Conservation (phyloP, 2,113 vertebrate species). For the Dendrocopos noguchii region DNA sequence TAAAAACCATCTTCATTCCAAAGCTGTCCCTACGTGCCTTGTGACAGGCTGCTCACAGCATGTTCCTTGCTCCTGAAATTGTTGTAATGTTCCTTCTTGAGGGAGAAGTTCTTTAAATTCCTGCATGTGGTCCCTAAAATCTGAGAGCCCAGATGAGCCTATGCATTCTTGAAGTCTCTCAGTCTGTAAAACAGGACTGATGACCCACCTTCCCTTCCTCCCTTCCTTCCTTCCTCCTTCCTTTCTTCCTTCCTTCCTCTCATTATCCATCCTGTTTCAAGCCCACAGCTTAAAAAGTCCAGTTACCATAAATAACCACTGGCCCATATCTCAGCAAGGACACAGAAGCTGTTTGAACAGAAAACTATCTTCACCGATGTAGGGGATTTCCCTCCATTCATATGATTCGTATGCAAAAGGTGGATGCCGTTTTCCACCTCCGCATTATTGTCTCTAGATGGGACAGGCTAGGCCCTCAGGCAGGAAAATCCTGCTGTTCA, state of each 20-base stretch:
- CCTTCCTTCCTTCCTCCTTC: not conserved
- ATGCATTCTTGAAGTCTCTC: not conserved
- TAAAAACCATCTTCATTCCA: constrained; percentile 55
- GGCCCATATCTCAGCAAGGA: not conserved
- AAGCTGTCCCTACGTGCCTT: constrained; percentile 24
- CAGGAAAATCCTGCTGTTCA: not conserved
- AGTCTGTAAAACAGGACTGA: not conserved
- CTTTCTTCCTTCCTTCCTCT: constrained; percentile 2
- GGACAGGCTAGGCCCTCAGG: not conserved
- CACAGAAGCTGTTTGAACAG: not conserved
- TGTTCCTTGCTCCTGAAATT: not conserved
- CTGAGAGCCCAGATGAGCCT: not conserved
- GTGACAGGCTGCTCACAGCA: not conserved
- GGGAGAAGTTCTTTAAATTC: not conserved
- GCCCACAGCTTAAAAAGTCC: not conserved
- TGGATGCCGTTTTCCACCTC: not conserved
- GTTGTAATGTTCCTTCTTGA: not conserved
- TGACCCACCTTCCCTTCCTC: not conserved
- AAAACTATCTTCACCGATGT: not conserved
- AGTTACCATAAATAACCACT: not conserved
- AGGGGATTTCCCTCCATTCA: not conserved
- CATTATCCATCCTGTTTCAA: not conserved
- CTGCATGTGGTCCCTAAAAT: not conserved
- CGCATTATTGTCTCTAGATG: not conserved
- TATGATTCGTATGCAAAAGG: not conserved